phyloP scores from a whole-genome alignment of 1,140 invertebrate species.

The Saccostrea glomerata region DNA sequence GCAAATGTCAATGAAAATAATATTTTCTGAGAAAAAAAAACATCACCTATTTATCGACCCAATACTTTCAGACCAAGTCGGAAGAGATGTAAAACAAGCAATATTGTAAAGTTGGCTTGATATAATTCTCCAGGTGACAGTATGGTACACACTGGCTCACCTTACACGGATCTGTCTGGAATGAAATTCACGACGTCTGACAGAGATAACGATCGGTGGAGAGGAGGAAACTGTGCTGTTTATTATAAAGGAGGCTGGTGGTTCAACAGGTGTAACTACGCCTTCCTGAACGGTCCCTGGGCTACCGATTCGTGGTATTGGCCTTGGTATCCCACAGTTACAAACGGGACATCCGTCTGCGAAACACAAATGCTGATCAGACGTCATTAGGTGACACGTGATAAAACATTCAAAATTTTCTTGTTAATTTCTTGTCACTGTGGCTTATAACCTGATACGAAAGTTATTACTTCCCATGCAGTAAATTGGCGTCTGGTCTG shows the following conservation, averaged over 20 bases:
- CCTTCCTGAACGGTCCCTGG: neutral
- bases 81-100: too few species aligned
- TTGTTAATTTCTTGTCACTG: too few species aligned
- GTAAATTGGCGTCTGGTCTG: too few species aligned
- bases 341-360: neutral
- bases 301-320: neutral
- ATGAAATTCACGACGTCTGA: neutral
- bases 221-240: neutral
- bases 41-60: too few species aligned
- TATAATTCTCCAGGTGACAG: neutral
- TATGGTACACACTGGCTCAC: neutral
- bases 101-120: too few species aligned
- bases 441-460: too few species aligned
- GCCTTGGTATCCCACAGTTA: neutral
- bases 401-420: too few species aligned
- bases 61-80: too few species aligned
- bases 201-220: neutral
- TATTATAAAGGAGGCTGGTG: neutral
- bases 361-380: neutral
- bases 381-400: neutral
- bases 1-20: too few species aligned
- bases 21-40: too few species aligned
- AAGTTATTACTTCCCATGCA: too few species aligned
- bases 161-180: neutral
- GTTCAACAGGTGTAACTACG: neutral